Evolutionary conservation across 2,888 invertebrate species (phyloP).

Genomic region (Linyphia triangularis): DNA sequence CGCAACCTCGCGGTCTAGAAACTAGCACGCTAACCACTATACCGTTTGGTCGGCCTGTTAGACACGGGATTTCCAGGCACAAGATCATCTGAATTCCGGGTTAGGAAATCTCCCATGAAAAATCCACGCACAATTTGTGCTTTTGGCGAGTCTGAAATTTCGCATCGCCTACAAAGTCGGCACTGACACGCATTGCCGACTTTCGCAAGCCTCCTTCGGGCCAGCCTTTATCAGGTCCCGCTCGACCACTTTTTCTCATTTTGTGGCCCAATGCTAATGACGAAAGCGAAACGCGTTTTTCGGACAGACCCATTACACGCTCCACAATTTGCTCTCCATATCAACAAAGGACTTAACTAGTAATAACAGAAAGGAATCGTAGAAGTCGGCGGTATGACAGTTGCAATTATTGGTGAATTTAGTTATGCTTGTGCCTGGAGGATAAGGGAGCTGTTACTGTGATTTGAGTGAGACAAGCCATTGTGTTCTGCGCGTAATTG

Average conservation of each 20-base stretch:
- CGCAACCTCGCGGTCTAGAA: no score
- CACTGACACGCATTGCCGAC: conserved; percentile 1
- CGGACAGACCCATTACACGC: not conserved
- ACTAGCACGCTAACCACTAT: no score
- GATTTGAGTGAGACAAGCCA: not conserved
- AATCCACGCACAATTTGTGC: not conserved
- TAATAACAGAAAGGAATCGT: not conserved
- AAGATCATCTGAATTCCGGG: not conserved
- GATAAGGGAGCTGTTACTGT: not conserved
- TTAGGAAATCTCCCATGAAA: not conserved
- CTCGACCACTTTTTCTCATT: conserved; percentile 49
- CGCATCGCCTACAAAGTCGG: not conserved
- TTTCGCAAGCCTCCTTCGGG: conserved; percentile 7
- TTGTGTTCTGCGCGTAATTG: not conserved
- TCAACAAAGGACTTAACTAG: not conserved
- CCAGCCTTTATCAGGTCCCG: conserved; percentile 1
- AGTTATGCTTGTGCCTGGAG: not conserved
- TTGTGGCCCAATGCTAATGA: conserved; percentile 26
- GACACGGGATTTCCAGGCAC: no score
- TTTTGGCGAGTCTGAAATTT: not conserved
- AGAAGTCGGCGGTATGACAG: not conserved
- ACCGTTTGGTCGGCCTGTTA: no score
- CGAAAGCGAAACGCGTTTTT: conserved; percentile 16
- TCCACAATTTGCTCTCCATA: not conserved
- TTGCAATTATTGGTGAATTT: not conserved